Evolutionary conservation across 1,140 invertebrate species (phyloP).

Genomic region (Heterodera schachtii): DNA sequence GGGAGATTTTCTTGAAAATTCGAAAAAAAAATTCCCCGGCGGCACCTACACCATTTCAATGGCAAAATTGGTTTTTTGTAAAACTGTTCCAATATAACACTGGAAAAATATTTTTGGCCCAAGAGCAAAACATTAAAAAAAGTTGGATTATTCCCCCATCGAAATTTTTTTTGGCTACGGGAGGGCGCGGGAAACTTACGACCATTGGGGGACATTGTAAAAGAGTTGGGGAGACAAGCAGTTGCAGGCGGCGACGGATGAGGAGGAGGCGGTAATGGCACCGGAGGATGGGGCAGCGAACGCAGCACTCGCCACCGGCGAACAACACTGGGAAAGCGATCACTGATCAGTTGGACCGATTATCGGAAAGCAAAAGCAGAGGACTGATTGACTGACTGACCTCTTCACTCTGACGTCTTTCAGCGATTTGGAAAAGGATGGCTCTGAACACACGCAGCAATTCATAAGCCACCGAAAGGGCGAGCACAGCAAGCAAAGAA

Average conservation of each 20-base stretch:
- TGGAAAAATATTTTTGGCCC: no score
- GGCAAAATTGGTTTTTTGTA: no score
- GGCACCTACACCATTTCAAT: no score
- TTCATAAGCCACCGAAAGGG: slow-evolving; percentile 8
- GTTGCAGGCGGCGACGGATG: slow-evolving; percentile 13
- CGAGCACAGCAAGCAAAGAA: slow-evolving; percentile 18
- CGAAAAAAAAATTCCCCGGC: no score
- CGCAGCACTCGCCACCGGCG: neutral
- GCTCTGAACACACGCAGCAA: slow-evolving; percentile 15
- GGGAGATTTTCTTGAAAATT: neutral
- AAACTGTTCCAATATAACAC: no score
- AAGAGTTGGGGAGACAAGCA: slow-evolving; percentile 3
- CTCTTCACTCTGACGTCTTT: slow-evolving; percentile 9
- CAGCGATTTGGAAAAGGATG: slow-evolving; percentile 14
- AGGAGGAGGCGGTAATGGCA: neutral
- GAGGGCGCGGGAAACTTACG: neutral
- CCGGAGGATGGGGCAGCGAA: neutral
- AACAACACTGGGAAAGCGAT: neutral
- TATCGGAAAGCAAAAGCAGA: neutral
- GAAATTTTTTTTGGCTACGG: no score
- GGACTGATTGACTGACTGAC: neutral
- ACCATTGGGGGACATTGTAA: neutral
- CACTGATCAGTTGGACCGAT: slow-evolving; percentile 3
- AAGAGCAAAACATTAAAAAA: no score
- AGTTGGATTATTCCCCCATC: no score